A percentile compares a stretch with the other conserved stretches of the same genome.
These are phyloP conservation scores for Cliona cf. orientalis DNA, from an alignment of 37 sponge, comb jelly and placozoan species.

Conservation along the genomic window DNA sequence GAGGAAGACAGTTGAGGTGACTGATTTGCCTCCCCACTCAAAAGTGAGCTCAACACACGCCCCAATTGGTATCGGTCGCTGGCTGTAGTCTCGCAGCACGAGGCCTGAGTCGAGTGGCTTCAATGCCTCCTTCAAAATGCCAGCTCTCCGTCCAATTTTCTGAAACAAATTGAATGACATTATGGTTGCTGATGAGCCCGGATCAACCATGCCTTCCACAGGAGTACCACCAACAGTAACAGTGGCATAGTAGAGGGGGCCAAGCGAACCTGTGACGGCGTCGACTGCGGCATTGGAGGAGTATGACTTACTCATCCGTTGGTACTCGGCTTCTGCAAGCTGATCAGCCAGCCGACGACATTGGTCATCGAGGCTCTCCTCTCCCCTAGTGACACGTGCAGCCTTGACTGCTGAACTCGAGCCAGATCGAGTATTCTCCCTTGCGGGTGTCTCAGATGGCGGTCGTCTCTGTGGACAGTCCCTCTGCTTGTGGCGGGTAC, in stretches of 20 bases:
- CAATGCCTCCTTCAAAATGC: conserved; percentile 1
- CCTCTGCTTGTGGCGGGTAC: not conserved
- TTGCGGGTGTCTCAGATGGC: no score
- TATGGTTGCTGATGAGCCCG: conserved; percentile 40
- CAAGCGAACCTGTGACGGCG: conserved; percentile 3
- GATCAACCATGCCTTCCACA: conserved; percentile 20
- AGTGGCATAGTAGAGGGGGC: conserved; percentile 35
- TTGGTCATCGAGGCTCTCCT: not conserved
- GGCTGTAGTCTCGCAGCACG: conserved; percentile 16
- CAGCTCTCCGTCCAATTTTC: not conserved
- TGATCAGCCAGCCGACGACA: conserved; percentile 22
- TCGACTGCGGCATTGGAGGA: not conserved
- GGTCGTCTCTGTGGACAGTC: not conserved
- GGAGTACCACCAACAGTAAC: not conserved
- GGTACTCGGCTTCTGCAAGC: conserved; percentile 25
- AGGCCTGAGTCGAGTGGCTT: conserved; percentile 5
- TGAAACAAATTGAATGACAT: conserved; percentile 32
- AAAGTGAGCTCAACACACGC: conserved; percentile 4
- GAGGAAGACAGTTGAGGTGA: not conserved
- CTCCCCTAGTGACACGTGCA: not conserved
- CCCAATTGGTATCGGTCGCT: conserved; percentile 17
- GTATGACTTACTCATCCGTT: not conserved
- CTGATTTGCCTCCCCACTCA: not conserved
- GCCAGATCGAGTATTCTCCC: no score
- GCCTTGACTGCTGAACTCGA: conserved; percentile 12